A percentile compares a stretch with the other conserved stretches of the same genome.
These are phyloP conservation scores for Didymodactylos carnosus DNA, from an alignment of 2,888 invertebrate species.

Conservation along the genomic window DNA sequence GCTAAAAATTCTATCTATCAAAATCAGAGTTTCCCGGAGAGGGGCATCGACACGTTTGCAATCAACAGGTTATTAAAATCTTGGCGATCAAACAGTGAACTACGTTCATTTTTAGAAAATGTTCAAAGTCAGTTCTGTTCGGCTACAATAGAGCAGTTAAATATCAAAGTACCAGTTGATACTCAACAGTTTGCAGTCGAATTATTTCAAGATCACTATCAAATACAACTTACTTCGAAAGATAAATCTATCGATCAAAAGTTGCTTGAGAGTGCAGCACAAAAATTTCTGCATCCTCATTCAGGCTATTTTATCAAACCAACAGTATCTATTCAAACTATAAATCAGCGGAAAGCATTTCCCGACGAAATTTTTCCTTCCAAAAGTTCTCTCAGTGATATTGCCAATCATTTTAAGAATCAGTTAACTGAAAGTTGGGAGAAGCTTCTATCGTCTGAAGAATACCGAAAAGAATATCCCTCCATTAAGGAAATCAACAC, in stretches of 20 bases:
- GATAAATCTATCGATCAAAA: background rate
- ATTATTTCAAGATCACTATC: background rate
- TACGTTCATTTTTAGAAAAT: background rate
- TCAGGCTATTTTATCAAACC: background rate
- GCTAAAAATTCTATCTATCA: background rate
- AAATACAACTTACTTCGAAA: background rate
- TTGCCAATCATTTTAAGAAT: background rate
- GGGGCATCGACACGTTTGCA: background rate
- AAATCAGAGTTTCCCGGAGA: background rate
- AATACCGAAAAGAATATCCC: background rate
- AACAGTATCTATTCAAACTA: background rate
- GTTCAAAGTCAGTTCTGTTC: background rate
- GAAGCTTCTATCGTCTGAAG: background rate
- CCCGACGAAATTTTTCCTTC: background rate
- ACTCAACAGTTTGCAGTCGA: background rate
- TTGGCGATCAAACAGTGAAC: background rate
- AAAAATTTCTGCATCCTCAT: background rate
- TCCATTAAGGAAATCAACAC: background rate
- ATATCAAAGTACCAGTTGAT: background rate
- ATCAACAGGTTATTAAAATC: background rate
- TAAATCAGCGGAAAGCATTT: background rate
- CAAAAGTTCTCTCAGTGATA: background rate
- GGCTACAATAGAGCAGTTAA: background rate
- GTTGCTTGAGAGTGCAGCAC: background rate
- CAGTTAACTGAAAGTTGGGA: background rate